phyloP scores from a whole-genome alignment of 2,113 vertebrate species.

The Anoplopoma fimbria region DNA sequence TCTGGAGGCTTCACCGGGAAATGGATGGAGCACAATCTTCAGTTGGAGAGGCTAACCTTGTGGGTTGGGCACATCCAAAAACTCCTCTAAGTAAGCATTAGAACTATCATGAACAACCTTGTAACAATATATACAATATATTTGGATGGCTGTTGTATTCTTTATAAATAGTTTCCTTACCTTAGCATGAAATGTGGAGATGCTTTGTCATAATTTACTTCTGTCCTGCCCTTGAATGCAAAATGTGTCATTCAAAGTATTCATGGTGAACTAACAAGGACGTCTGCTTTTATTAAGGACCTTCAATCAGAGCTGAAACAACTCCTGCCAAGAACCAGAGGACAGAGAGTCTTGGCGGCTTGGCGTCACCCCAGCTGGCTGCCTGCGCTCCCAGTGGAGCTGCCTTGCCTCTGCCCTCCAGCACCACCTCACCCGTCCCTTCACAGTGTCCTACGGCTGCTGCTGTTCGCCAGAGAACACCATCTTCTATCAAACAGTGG shows the following conservation, averaged over 20 bases:
- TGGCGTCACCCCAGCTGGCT: conserved; percentile 87
- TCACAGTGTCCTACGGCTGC: conserved; percentile 35
- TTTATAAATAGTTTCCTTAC: not conserved
- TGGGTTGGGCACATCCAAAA: conserved; percentile 89
- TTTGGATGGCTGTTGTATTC: not conserved
- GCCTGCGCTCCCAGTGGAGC: conserved; percentile 88
- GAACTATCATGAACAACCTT: not conserved
- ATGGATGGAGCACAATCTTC: conserved; percentile 73
- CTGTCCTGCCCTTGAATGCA: not conserved
- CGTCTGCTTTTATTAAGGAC: conserved; percentile 37
- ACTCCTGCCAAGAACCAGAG: conserved; percentile 87
- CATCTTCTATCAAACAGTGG: conserved; percentile 90
- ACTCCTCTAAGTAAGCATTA: conserved; percentile 55
- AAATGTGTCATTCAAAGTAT: not conserved
- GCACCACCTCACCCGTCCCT: conserved; percentile 79
- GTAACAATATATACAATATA: not conserved
- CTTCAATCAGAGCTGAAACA: conserved; percentile 56
- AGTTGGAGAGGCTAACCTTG: conserved; percentile 78
- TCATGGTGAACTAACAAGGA: not conserved
- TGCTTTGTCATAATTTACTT: conserved; percentile 6
- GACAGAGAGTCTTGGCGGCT: conserved; percentile 54
- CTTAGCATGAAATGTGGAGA: not conserved
- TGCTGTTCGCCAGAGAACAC: conserved; percentile 71
- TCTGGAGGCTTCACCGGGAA: conserved; percentile 90
- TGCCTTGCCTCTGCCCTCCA: conserved; percentile 89